These are phyloP conservation scores for Galeopsomyia nigrocyanea DNA, from an alignment of 2,888 invertebrate genomes.

Conservation along the genomic window DNA sequence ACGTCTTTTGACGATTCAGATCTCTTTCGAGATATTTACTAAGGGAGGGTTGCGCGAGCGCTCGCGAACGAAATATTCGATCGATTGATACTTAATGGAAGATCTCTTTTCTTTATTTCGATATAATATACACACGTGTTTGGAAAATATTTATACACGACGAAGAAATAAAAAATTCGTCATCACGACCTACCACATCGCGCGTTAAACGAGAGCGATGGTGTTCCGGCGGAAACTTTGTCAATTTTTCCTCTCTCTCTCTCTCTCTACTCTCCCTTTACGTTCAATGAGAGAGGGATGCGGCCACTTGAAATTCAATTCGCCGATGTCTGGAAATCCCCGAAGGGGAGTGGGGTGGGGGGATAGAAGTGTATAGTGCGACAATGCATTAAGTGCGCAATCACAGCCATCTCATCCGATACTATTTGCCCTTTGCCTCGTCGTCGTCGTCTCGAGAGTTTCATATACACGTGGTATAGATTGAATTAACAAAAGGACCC, in stretches of 20 bases:
- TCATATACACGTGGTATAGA: conserved; percentile 60
- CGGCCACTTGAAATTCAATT: conserved; percentile 69
- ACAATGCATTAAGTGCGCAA: conserved; percentile 70
- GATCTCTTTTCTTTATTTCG: too few relatives aligned
- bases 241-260: conserved; percentile 8
- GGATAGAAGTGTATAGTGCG: conserved; percentile 47
- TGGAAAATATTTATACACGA: too few relatives aligned
- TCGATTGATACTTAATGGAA: background rate
- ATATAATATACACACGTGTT: too few relatives aligned
- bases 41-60: background rate
- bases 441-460: conserved; percentile 7
- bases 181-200: background rate
- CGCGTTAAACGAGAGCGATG: conserved; percentile 5
- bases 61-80: background rate
- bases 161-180: too few relatives aligned
- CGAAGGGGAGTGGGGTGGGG: conserved; percentile 43
- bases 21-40: conserved; percentile 16
- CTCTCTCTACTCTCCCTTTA: background rate
- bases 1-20: conserved; percentile 29
- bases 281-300: conserved; percentile 58
- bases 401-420: conserved; percentile 70
- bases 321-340: conserved; percentile 57
- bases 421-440: conserved; percentile 68
- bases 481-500: conserved; percentile 61
- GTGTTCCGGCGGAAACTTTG: conserved; percentile 36